These are phyloP conservation scores for Acromyrmex echinatior DNA, from an alignment of 1,140 invertebrate genomes.

Conservation along the genomic window DNA sequence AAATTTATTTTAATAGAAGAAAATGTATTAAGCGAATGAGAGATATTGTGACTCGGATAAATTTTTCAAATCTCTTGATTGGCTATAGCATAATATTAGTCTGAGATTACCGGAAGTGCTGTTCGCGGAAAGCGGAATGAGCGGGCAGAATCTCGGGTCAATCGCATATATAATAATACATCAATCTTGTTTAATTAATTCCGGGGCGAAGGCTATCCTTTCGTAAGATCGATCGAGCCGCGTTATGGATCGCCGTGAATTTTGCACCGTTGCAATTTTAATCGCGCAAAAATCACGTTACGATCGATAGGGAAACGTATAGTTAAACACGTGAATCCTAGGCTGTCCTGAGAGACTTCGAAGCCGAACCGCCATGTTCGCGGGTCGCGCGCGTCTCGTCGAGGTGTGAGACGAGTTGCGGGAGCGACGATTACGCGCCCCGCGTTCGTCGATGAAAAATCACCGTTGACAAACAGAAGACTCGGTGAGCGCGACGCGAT, in stretches of 20 bases:
- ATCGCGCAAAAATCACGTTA: constrained; percentile 17
- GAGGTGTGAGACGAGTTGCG: background rate
- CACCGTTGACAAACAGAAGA: constrained; percentile 50
- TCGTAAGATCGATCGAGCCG: constrained; percentile 32
- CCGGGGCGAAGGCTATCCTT: background rate
- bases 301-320: constrained; percentile 8
- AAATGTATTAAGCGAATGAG: too few relatives aligned
- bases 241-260: constrained; percentile 15
- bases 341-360: background rate
- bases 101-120: background rate
- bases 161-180: background rate
- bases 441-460: constrained; percentile 11
- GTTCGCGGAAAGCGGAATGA: background rate
- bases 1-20: too few relatives aligned
- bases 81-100: too few relatives aligned
- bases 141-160: background rate
- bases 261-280: constrained; percentile 18
- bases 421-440: background rate
- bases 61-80: too few relatives aligned
- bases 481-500: background rate
- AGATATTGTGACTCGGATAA: too few relatives aligned
- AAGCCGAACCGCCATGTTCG: constrained; percentile 22
- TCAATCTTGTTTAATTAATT: constrained; percentile 37
- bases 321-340: background rate
- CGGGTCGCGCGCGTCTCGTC: background rate